A percentile compares a stretch with the other conserved stretches of the same genome.
phyloP scores from a whole-genome alignment of 2,797 vertebrate genomes.

The Trichosurus vulpecula region DNA sequence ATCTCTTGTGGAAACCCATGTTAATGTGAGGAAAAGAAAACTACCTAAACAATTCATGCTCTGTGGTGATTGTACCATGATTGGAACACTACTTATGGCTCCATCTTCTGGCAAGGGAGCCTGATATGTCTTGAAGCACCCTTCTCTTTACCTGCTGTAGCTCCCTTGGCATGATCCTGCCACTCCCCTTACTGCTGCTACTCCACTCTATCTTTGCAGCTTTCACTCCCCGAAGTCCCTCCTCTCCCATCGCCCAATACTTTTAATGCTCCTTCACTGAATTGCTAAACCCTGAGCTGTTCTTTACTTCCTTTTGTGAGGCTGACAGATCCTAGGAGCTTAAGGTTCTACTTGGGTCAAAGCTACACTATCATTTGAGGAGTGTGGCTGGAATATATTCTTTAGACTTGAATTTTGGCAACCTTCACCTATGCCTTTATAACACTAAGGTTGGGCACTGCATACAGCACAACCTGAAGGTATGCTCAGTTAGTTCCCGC shows the following conservation, averaged over 20 bases:
- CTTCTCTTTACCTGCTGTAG: neutral
- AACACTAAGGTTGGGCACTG: neutral
- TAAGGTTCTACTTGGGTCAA: constrained; percentile 32
- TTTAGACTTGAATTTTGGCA: constrained; percentile 58
- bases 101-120: neutral
- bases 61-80: neutral
- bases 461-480: neutral
- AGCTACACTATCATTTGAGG: constrained; percentile 45
- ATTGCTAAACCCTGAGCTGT: neutral
- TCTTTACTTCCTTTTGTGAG: constrained; percentile 49
- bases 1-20: neutral
- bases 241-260: neutral
- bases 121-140: neutral
- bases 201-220: neutral
- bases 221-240: neutral
- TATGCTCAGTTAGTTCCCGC: neutral
- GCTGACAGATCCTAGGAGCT: constrained; percentile 7
- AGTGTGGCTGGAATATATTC: constrained; percentile 37
- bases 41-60: neutral
- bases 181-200: neutral
- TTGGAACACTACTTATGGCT: neutral
- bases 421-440: neutral
- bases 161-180: neutral
- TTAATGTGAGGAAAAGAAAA: neutral
- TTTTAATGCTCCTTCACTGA: neutral